Evolutionary conservation across 2,888 invertebrate species (phyloP).

Genomic region (Melanargia galathea): DNA sequence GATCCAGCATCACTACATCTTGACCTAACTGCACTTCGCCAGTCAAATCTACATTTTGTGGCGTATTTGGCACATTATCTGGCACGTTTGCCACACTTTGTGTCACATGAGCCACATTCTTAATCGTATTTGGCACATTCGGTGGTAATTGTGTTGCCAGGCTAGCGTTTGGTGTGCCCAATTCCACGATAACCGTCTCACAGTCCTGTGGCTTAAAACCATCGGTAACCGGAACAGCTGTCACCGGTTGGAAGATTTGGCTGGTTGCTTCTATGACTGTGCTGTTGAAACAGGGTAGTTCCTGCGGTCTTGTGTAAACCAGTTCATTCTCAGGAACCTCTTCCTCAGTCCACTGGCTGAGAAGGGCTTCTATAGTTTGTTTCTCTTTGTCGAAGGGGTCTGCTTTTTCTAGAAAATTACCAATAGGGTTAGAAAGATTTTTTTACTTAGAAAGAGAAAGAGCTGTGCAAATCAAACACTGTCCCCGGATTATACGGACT

Average conservation of each 20-base stretch:
- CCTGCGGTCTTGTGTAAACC: constrained; percentile 46
- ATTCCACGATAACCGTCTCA: constrained; percentile 61
- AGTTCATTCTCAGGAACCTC: constrained; percentile 67
- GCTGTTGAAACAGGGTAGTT: constrained; percentile 68
- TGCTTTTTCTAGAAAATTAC: constrained; percentile 56
- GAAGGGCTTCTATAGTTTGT: constrained; percentile 69
- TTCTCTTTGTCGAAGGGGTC: constrained; percentile 72
- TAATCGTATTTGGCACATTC: no score
- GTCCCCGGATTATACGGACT: no score
- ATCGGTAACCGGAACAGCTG: constrained; percentile 58
- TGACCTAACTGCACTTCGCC: constrained; percentile 15
- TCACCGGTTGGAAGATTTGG: constrained; percentile 66
- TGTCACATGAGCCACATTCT: constrained; percentile 1
- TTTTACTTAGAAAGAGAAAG: background rate
- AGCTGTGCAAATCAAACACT: no score
- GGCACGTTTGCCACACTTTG: background rate
- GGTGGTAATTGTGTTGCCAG: constrained; percentile 5
- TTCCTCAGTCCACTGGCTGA: constrained; percentile 78
- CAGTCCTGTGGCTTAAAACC: constrained; percentile 50
- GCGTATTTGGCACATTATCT: background rate
- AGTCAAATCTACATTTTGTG: constrained; percentile 4
- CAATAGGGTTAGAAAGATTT: background rate
- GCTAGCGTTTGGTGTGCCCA: constrained; percentile 46
- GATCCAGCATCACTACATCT: constrained; percentile 64
- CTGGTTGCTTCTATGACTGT: constrained; percentile 70